A percentile compares a stretch with the other conserved stretches of the same genome.
These are phyloP conservation scores for Hyles lineata DNA, from an alignment of 2,888 invertebrate species.

Conservation along the genomic window DNA sequence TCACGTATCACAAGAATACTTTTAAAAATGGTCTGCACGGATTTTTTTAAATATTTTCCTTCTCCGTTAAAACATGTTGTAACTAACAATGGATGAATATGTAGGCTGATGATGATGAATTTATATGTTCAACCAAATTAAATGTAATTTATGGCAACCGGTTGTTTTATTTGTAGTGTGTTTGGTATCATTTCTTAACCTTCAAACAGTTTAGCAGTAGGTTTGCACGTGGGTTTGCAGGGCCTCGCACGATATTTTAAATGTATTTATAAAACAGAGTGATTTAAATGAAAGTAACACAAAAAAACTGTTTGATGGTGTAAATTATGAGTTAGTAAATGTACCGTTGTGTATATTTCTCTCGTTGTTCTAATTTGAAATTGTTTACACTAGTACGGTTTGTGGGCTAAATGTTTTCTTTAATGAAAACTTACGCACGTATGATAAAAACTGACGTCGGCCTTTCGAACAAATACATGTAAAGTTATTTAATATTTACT, in stretches of 20 bases:
- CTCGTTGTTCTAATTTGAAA: conserved; percentile 23
- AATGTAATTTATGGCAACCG: too few species aligned
- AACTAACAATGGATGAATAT: too few species aligned
- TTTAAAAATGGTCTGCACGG: too few species aligned
- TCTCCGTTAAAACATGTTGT: too few species aligned
- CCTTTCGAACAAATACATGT: not conserved
- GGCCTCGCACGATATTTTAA: not conserved
- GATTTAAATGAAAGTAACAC: conserved; percentile 18
- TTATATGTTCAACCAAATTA: too few species aligned
- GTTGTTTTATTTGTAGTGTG: too few species aligned
- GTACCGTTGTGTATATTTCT: not conserved
- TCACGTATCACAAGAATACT: too few species aligned
- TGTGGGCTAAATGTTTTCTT: conserved; percentile 1
- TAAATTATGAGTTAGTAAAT: conserved; percentile 20
- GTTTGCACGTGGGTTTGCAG: not conserved
- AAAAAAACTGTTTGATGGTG: conserved; percentile 7
- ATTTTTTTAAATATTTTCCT: too few species aligned
- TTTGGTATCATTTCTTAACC: too few species aligned
- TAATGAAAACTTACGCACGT: not conserved
- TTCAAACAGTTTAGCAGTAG: too few species aligned
- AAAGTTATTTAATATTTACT: conserved; percentile 9
- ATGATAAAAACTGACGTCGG: conserved; percentile 6
- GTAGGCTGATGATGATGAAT: too few species aligned
- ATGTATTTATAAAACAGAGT: conserved; percentile 14
- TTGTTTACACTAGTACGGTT: not conserved